These are phyloP conservation scores for Caenorhabditis wallacei DNA, from an alignment of 2,888 invertebrate genomes.

Conservation along the genomic window DNA sequence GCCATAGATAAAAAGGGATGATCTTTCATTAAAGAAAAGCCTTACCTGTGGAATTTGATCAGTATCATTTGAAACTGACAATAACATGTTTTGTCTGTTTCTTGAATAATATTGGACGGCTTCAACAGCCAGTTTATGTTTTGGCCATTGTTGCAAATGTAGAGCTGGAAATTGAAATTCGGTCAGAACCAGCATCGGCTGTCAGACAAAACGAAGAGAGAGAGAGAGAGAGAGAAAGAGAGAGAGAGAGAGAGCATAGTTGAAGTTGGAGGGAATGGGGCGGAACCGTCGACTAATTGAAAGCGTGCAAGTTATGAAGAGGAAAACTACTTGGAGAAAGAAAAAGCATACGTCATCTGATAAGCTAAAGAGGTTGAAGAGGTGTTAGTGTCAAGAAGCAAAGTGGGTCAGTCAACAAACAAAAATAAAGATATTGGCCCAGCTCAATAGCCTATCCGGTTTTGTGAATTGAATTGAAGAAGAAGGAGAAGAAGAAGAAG, in stretches of 20 bases:
- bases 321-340: constrained; percentile 11
- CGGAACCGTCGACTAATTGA: constrained; percentile 52
- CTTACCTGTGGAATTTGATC: constrained; percentile 42
- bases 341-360: constrained; percentile 32
- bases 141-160: constrained; percentile 50
- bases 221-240: constrained; percentile 2
- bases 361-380: constrained; percentile 17
- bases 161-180: constrained; percentile 45
- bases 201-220: not conserved
- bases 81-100: constrained; percentile 47
- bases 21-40: not conserved
- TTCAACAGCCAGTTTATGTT: constrained; percentile 38
- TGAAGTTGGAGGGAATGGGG: constrained; percentile 30
- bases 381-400: constrained; percentile 32
- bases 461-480: constrained; percentile 19
- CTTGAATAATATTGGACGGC: constrained; percentile 2
- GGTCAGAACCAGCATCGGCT: constrained; percentile 2
- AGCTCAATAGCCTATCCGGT: constrained; percentile 39
- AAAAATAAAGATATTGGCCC: constrained; percentile 24
- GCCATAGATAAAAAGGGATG: not conserved
- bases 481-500: constrained; percentile 1
- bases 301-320: constrained; percentile 33
- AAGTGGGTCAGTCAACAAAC: constrained; percentile 25
- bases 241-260: constrained; percentile 13
- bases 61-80: constrained; percentile 48